These are phyloP conservation scores for Phylloscopus whistleri DNA, from an alignment of 2,113 vertebrate genomes.

Conservation along the genomic window DNA sequence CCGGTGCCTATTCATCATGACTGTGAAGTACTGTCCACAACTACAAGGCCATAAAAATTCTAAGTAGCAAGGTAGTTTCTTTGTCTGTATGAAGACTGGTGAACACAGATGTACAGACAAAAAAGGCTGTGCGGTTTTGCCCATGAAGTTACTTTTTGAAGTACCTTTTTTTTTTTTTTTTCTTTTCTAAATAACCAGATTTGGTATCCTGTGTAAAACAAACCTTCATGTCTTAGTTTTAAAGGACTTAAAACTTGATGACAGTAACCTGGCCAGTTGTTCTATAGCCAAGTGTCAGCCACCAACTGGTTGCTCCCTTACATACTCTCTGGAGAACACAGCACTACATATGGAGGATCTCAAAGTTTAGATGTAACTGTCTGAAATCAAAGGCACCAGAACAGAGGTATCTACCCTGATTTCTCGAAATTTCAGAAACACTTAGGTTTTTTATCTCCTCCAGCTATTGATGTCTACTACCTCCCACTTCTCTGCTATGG, in stretches of 20 bases:
- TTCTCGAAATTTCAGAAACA: not conserved
- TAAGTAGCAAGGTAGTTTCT: not conserved
- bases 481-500: not conserved
- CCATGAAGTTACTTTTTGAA: not conserved
- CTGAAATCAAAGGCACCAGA: not conserved
- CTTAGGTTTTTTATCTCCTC: not conserved
- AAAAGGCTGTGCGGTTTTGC: not conserved
- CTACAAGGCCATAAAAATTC: not conserved
- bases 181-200: not conserved
- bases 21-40: not conserved
- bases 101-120: not conserved
- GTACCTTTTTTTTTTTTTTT: not conserved
- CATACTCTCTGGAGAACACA: not conserved
- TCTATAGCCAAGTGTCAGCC: not conserved
- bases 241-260: not conserved
- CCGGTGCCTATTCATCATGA: not conserved
- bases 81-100: not conserved
- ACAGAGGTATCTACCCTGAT: not conserved
- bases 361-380: not conserved
- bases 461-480: not conserved
- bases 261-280: not conserved
- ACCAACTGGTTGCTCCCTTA: not conserved
- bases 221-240: not conserved
- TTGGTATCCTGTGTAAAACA: not conserved
- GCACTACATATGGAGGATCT: not conserved